Evolutionary conservation across 2,113 vertebrate genomes (phyloP).

Genomic region (Melospiza melodia): DNA sequence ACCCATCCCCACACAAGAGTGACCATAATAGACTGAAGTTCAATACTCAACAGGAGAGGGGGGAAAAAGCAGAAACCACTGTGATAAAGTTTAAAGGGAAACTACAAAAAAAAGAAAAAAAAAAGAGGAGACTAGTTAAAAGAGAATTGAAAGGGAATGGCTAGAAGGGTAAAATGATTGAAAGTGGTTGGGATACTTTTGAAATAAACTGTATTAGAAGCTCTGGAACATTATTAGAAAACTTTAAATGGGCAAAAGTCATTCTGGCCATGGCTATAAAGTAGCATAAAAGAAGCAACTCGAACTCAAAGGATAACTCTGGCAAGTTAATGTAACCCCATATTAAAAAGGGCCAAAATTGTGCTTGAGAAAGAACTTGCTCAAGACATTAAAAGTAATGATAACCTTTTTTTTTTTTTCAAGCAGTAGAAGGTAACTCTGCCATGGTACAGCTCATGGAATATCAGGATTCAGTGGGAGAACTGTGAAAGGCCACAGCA

Average conservation of each 20-base stretch:
- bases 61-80: neutral
- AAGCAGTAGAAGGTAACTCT: neutral
- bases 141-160: conserved; percentile 4
- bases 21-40: neutral
- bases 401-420: neutral
- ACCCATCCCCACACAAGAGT: neutral
- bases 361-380: neutral
- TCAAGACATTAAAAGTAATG: neutral
- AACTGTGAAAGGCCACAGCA: neutral
- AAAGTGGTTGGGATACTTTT: conserved; percentile 6
- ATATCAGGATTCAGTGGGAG: neutral
- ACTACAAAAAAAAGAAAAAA: neutral
- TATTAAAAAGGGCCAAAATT: neutral
- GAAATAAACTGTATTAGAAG: neutral
- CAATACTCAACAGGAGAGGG: neutral
- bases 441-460: neutral
- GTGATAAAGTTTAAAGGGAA: conserved; percentile 22
- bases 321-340: neutral
- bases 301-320: neutral
- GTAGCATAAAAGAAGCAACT: neutral
- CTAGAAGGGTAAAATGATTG: neutral
- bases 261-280: neutral
- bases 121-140: neutral
- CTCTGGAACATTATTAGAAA: neutral
- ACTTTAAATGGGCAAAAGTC: conserved; percentile 14